phyloP scores from a whole-genome alignment of 1,140 invertebrate genomes.

The Monochamus saltuarius region DNA sequence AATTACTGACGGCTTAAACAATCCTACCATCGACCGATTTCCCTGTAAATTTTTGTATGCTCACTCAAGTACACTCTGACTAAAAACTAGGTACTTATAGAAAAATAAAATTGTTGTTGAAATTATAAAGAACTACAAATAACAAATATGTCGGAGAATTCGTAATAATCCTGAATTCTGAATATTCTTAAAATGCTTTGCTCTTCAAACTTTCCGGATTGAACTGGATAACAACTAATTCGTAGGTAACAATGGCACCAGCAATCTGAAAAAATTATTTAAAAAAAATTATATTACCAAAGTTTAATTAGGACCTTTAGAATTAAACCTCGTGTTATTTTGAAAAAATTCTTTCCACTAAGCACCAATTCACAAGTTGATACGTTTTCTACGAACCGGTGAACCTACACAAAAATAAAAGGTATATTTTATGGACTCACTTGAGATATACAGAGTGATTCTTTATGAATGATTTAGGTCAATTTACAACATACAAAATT shows the following conservation, averaged over 20 bases:
- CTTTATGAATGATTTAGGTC: neutral
- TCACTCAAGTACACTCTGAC: no score
- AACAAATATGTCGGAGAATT: neutral
- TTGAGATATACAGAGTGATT: neutral
- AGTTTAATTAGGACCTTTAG: slow-evolving; percentile 40
- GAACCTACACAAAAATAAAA: slow-evolving; percentile 52
- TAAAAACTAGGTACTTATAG: no score
- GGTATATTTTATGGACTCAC: no score
- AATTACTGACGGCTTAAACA: no score
- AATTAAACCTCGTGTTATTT: slow-evolving; percentile 60
- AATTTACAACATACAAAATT: neutral
- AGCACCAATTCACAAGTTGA: slow-evolving; percentile 60
- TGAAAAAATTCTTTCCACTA: slow-evolving; percentile 65
- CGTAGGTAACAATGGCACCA: slow-evolving; percentile 69
- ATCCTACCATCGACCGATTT: no score
- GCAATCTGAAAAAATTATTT: slow-evolving; percentile 59
- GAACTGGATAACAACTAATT: slow-evolving; percentile 66
- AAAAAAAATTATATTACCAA: neutral
- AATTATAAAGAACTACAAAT: neutral
- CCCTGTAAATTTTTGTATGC: no score
- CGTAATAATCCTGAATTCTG: neutral
- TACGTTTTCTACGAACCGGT: slow-evolving; percentile 60
- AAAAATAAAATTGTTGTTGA: no score
- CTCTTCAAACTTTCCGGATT: slow-evolving; percentile 43
- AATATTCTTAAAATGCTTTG: neutral